phyloP scores from a whole-genome alignment of 2,113 vertebrate species.

The Raja brachyura region DNA sequence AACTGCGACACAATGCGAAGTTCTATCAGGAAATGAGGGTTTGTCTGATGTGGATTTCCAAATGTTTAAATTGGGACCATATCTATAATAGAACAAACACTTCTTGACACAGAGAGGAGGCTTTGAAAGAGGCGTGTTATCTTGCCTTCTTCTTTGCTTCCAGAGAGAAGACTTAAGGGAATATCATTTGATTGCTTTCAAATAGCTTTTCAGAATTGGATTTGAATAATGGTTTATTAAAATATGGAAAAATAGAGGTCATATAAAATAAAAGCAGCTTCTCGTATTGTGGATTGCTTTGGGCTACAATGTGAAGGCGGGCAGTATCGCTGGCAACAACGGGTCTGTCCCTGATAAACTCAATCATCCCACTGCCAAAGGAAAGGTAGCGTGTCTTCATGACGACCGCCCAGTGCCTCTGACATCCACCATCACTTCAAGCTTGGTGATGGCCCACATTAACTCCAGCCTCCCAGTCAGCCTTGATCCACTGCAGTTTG shows the following conservation, averaged over 20 bases:
- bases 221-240: neutral
- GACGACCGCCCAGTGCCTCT: too few relatives aligned
- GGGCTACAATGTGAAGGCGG: too few relatives aligned
- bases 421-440: too few relatives aligned
- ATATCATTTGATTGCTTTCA: neutral
- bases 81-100: neutral
- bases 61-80: neutral
- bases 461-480: too few relatives aligned
- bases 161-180: neutral
- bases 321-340: too few relatives aligned
- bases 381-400: too few relatives aligned
- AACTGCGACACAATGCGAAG: neutral
- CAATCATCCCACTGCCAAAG: too few relatives aligned
- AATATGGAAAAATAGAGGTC: neutral
- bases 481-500: too few relatives aligned
- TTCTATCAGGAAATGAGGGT: neutral
- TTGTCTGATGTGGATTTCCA: neutral
- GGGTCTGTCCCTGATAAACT: too few relatives aligned
- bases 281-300: neutral
- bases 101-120: neutral
- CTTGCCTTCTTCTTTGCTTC: neutral
- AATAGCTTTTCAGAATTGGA: neutral
- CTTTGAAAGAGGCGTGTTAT: neutral
- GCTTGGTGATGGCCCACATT: too few relatives aligned
- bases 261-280: neutral